Conservation (phyloP, 2,113 vertebrate species). For the Sterna hirundo region DNA sequence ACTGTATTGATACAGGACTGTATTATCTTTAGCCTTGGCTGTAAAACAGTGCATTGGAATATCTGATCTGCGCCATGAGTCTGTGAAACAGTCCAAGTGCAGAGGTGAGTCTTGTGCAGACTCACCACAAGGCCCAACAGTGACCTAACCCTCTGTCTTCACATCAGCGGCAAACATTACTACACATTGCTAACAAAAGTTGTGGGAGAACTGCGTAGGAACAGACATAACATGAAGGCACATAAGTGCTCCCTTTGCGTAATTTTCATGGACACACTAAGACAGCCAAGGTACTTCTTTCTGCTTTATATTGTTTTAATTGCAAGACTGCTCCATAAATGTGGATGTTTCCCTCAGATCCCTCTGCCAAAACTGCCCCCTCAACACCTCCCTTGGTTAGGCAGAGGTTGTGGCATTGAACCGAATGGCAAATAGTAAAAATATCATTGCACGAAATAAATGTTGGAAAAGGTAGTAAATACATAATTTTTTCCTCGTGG, state of each 20-base stretch:
- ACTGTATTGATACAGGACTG: too few relatives aligned
- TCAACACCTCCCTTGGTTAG: neutral
- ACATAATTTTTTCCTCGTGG: neutral
- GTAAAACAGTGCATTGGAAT: neutral
- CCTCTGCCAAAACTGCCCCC: neutral
- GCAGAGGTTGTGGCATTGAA: neutral
- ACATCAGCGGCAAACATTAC: neutral
- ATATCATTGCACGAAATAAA: neutral
- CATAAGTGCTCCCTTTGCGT: neutral
- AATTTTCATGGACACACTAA: neutral
- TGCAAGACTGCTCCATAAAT: neutral
- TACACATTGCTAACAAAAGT: neutral
- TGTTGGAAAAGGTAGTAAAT: neutral
- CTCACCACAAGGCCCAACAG: neutral
- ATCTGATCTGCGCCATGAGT: neutral
- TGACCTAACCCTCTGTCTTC: neutral
- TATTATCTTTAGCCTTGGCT: neutral
- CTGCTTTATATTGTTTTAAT: neutral
- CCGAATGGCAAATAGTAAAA: neutral
- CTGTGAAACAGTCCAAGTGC: neutral
- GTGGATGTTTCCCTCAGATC: neutral
- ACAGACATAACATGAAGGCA: neutral
- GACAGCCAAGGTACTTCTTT: neutral
- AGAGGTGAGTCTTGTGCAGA: neutral
- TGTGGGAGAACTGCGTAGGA: neutral